Conservation (phyloP, 1,140 invertebrate genomes). For the Diachasmimorpha longicaudata region DNA sequence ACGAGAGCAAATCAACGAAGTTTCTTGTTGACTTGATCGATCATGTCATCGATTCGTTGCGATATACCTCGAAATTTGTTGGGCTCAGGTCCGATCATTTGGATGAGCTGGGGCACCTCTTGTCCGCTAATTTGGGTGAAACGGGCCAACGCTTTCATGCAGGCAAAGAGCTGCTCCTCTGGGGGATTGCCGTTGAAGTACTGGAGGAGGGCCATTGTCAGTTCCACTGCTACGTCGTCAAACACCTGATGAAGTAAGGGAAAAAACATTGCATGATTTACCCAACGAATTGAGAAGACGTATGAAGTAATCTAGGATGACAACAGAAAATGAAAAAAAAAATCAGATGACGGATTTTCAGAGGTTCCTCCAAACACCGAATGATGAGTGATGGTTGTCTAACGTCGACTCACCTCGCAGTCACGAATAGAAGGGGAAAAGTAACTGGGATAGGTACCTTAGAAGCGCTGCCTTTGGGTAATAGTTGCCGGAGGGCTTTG, state of each 20-base stretch:
- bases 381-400: background rate
- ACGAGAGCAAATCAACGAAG: constrained; percentile 54
- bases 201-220: constrained; percentile 91
- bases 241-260: constrained; percentile 72
- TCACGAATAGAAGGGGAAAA: background rate
- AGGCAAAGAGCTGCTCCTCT: constrained; percentile 81
- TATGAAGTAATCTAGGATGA: too few relatives aligned
- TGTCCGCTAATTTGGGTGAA: constrained; percentile 80
- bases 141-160: constrained; percentile 78
- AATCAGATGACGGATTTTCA: background rate
- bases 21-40: constrained; percentile 75
- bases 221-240: constrained; percentile 90
- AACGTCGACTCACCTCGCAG: background rate
- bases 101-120: constrained; percentile 86
- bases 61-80: constrained; percentile 81
- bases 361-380: background rate
- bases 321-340: too few relatives aligned
- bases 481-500: constrained; percentile 71
- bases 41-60: constrained; percentile 78
- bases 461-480: constrained; percentile 72
- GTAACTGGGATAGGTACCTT: constrained; percentile 66
- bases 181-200: constrained; percentile 80
- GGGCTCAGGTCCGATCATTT: constrained; percentile 91
- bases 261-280: background rate
- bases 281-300: too few relatives aligned